Base-by-base conservation (phyloP, 2,888 invertebrate genomes). In the Euzophera pinguis region DNA sequence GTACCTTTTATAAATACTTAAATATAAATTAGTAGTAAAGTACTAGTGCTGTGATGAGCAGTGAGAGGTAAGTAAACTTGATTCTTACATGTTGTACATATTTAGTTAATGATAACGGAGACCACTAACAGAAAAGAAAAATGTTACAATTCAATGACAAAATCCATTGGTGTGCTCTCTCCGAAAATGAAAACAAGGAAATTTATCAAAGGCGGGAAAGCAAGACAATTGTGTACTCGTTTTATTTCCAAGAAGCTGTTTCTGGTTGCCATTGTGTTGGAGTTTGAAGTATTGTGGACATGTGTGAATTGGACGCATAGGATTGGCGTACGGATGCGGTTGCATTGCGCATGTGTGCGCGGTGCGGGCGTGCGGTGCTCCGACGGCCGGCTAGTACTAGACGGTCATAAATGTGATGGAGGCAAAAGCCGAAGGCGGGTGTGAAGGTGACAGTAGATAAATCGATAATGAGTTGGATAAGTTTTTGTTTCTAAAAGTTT, bases 311-410 rank as follows among this genome's bases (percentile, higher is more conserved):
- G 61, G 55, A 49, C 58, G 64, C 63, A 65, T 63, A 62, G 62
- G 67, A 67, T 68, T 62, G 66, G 65, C 55, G 64, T 65, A 57
- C 52, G 55, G 48, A 62, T 47, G 56, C 54, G 56, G 38, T 39
- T 67, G 69, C 63, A 78, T 52, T 82, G 85, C 86, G 86, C 85
- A 85, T 85, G 87, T 87, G 84, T 83, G 88, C 81, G 85, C 85
- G 81, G 85, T 81, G 78, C 76, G 82, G 84, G 80, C 84, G 85
- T 86, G 85, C 89, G 87, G 84, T 74, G 85, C 79, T 81, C 76
- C 69, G 69, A 60, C 79, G 78, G 84, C 86, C 85, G 85, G 81
- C 80, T 80, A 81, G 65, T 84, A 90, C 88, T 81, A 88, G 87
- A 88, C 75, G 55, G 58, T 1, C 73, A 88, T 69, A 65, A 65